phyloP scores from a whole-genome alignment of 2,113 vertebrate species.

The Porphyrio hochstetteri region DNA sequence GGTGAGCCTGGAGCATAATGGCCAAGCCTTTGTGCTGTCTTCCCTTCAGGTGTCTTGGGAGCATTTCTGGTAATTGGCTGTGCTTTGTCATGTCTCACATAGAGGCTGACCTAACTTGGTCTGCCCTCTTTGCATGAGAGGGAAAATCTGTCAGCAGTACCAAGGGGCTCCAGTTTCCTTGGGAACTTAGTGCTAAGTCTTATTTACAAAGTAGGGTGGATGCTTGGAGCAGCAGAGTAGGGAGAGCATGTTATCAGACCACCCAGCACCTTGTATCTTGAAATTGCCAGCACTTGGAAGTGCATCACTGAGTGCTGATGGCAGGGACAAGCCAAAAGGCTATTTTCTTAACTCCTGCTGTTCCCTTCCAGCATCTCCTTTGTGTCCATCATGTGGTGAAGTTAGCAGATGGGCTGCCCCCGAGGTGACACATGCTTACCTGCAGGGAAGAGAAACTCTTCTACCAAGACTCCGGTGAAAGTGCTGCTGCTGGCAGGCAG shows the following conservation, averaged over 20 bases:
- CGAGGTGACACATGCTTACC: background rate
- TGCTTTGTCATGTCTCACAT: background rate
- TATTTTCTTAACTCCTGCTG: slow-evolving; percentile 20
- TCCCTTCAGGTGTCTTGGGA: background rate
- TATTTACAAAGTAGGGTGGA: background rate
- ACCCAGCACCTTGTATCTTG: rapidly evolving
- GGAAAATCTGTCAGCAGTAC: background rate
- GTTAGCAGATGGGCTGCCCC: slow-evolving; percentile 48
- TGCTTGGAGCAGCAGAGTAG: background rate
- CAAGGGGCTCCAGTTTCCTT: background rate
- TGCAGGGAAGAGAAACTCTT: slow-evolving; percentile 5
- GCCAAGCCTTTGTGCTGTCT: background rate
- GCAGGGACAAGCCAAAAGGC: background rate
- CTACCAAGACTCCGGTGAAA: background rate
- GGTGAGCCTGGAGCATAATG: background rate
- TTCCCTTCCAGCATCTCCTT: background rate
- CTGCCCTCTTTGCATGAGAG: background rate
- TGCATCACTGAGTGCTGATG: background rate
- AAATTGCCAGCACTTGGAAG: background rate
- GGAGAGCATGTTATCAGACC: background rate
- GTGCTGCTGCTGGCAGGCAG: slow-evolving; percentile 22
- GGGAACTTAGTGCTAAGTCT: background rate
- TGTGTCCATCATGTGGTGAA: background rate
- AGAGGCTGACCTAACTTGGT: background rate
- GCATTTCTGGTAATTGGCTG: background rate